These are phyloP conservation scores for Coenonympha arcania DNA, from an alignment of 2,888 invertebrate species.

Conservation along the genomic window DNA sequence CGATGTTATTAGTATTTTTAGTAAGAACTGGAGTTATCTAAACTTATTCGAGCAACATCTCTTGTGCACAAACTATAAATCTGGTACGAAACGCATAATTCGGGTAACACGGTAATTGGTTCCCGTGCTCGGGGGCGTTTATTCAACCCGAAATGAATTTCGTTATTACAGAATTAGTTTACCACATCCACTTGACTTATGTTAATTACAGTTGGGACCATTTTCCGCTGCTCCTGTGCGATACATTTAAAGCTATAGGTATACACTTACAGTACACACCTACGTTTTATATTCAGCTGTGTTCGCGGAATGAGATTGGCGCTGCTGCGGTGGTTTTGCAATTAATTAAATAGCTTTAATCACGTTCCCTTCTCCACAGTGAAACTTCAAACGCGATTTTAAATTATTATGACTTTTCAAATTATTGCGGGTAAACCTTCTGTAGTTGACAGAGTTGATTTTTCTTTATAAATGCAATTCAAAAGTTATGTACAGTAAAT, in stretches of 20 bases:
- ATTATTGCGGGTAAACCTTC: background rate
- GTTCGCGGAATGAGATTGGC: slow-evolving; percentile 5
- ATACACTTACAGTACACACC: background rate
- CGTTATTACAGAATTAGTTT: slow-evolving; percentile 33
- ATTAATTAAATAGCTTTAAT: slow-evolving; percentile 10
- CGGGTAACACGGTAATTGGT: slow-evolving; percentile 21
- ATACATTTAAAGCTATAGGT: background rate
- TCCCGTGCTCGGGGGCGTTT: slow-evolving; percentile 19
- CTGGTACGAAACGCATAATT: slow-evolving; percentile 16
- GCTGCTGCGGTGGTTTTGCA: slow-evolving; percentile 15
- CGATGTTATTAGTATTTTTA: no score
- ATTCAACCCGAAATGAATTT: slow-evolving; percentile 28
- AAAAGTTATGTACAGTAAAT: no score
- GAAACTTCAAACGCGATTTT: slow-evolving; percentile 1
- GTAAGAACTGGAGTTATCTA: background rate
- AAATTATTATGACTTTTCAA: background rate
- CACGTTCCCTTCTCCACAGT: slow-evolving; percentile 3
- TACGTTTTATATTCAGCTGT: slow-evolving; percentile 10
- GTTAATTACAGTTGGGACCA: slow-evolving; percentile 36
- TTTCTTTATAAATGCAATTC: no score
- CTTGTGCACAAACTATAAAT: background rate
- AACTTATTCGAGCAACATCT: no score
- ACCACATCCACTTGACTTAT: slow-evolving; percentile 31
- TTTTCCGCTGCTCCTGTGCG: slow-evolving; percentile 32
- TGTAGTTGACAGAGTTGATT: no score